These are phyloP conservation scores for Epizoanthus illoricatus DNA, from an alignment of 92 coral and sea anemone genomes.

Conservation along the genomic window DNA sequence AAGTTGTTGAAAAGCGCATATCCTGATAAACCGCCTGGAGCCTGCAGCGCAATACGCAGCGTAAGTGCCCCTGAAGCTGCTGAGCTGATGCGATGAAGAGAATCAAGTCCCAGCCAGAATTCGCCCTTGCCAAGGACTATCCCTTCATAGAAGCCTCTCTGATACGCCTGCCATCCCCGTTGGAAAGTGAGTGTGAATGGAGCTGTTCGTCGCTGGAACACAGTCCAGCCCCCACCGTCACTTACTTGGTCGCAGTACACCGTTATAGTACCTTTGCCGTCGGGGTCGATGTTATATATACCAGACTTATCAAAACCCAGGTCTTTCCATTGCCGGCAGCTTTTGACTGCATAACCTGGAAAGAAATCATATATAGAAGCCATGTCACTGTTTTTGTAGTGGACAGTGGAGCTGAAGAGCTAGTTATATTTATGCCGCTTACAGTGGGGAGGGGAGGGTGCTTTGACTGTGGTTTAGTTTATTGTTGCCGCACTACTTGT, in stretches of 20 bases:
- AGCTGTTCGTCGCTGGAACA: slow-evolving; percentile 19
- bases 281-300: slow-evolving; percentile 13
- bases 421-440: no score
- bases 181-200: neutral
- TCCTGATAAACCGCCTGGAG: neutral
- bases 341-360: neutral
- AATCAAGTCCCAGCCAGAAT: slow-evolving; percentile 9
- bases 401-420: no score
- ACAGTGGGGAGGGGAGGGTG: no score
- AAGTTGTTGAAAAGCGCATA: neutral
- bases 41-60: neutral
- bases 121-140: neutral
- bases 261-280: neutral
- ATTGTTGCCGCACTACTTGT: no score
- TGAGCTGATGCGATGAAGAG: neutral
- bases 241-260: slow-evolving; percentile 30
- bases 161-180: slow-evolving; percentile 16
- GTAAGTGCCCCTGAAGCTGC: neutral
- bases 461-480: no score
- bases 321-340: slow-evolving; percentile 5
- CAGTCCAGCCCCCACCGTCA: slow-evolving; percentile 29
- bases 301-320: slow-evolving; percentile 21
- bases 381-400: no score
- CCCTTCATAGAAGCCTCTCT: slow-evolving; percentile 12
- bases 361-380: neutral